Base-by-base conservation (phyloP, 2,888 invertebrate genomes). In the Cosmia trapezina region DNA sequence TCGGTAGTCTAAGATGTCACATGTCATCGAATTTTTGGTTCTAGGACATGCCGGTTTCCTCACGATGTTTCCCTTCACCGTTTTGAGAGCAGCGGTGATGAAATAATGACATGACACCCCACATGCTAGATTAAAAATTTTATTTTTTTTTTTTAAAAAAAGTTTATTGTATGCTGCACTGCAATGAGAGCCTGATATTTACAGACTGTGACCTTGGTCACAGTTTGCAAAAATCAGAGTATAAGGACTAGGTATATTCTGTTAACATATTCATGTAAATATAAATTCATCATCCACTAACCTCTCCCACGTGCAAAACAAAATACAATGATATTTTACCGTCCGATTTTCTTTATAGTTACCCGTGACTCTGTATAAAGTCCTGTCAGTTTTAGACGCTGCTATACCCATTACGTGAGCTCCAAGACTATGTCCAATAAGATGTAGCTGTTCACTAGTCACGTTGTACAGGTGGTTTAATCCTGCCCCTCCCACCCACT, bases 51-150 rank as follows among this genome's bases (percentile, higher is more conserved):
- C n/a, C n/a, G n/a, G n/a, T n/a, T n/a, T n/a, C n/a, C n/a, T 94
- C 94, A 94, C 94, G 94, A 94, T 94, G 93, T 93, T 92, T 91
- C 93, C 94, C 94, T 96, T 93, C 95, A 95, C 89, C 86, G 89
- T 93, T 92, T 92, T 93, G 91, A 93, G 91, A 92, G 86, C 85
- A n/a, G n/a, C n/a, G n/a, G n/a, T n/a, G n/a, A n/a, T n/a, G n/a
- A n/a, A n/a, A n/a, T n/a, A n/a, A n/a, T n/a, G n/a, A n/a, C n/a
- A n/a, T n/a, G n/a, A n/a, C n/a, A n/a, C n/a, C n/a, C n/a, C n/a
- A n/a, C n/a, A n/a, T n/a, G n/a, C n/a, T n/a, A n/a, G n/a, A n/a
- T n/a, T n/a, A n/a, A n/a, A n/a, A n/a, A n/a, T n/a, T n/a, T n/a
- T n/a, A n/a, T n/a, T n/a, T n/a, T n/a, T n/a, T n/a, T n/a, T n/a